Base-by-base conservation (phyloP, 2,797 vertebrate genomes). In the Poeciliopsis paucimaculata region DNA sequence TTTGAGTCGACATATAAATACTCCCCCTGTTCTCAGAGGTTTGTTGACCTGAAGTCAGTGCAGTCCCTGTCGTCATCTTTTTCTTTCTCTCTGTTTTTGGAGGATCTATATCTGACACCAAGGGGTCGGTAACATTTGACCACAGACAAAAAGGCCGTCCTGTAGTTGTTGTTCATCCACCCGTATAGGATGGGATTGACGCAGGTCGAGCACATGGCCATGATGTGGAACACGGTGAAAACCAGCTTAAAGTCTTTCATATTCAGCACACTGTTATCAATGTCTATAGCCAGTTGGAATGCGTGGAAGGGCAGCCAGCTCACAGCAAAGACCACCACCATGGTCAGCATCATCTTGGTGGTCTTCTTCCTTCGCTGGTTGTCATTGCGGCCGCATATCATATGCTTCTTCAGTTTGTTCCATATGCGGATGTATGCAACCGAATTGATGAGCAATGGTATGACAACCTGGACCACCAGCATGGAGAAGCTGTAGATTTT, bases 91-190 rank as follows among this genome's bases (percentile, higher is more conserved):
- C 88, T 85, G 76, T 60, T 80, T 53, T 83, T 71, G 16, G 79
- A 70, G 64, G 75, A 64, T 43, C 79, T 82, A 1, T 81, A 11
- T 39, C 62, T 76, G 1, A 11, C 15, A 0, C 77, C 71, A 51
- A 87, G 86, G 8, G 89, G 76, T 71, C 93, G 90, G 39, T 95
- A 94, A 0, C 97, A 98, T 84, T 95, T 95, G 82, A 96, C 98
- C 74, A 97, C 96, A 0, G 97, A 97, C 55, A 97, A 85, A 89
- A 99, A 99, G 11, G 97, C 97, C 11, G 91, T 94, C 84, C 97
- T 95, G 91, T 98, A 99, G 95, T 98, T 99, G 89, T 91, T 97
- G 90, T 99, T 99, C 98, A 99, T 98, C 98, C 98, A 99, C 66
- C 98, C 98, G 0, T 99, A 99, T 53, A 99, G 96, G 60, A 99